Conservation (phyloP, 1,140 invertebrate species). For the Octopus bimaculoides region DNA sequence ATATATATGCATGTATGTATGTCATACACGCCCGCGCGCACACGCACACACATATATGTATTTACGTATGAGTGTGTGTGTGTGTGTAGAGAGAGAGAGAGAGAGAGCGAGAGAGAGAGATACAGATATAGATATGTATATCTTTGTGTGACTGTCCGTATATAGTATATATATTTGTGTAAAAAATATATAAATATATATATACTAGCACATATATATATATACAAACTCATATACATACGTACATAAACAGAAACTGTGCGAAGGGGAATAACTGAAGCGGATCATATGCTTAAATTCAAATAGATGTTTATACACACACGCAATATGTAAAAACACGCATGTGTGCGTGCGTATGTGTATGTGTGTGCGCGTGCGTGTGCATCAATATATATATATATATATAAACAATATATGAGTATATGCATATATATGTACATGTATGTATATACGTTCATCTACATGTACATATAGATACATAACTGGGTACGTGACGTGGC, state of each 20-base stretch:
- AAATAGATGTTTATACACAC: background rate
- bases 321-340: background rate
- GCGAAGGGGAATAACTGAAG: too few species aligned
- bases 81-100: too few species aligned
- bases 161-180: too few species aligned
- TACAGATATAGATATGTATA: too few species aligned
- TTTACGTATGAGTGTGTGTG: background rate
- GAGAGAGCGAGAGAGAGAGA: too few species aligned
- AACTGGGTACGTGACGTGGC: too few species aligned
- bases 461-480: background rate
- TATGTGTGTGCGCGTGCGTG: conserved; percentile 1
- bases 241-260: background rate
- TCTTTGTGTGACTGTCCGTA: too few species aligned
- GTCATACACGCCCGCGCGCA: background rate
- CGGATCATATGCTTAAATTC: too few species aligned
- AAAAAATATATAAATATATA: too few species aligned
- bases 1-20: background rate
- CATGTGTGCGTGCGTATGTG: background rate
- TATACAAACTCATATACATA: background rate
- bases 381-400: background rate
- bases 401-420: background rate
- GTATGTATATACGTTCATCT: background rate
- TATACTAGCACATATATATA: background rate
- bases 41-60: background rate
- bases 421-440: background rate